phyloP scores from a whole-genome alignment of 2,888 invertebrate genomes.

The Eupithecia subfuscata region DNA sequence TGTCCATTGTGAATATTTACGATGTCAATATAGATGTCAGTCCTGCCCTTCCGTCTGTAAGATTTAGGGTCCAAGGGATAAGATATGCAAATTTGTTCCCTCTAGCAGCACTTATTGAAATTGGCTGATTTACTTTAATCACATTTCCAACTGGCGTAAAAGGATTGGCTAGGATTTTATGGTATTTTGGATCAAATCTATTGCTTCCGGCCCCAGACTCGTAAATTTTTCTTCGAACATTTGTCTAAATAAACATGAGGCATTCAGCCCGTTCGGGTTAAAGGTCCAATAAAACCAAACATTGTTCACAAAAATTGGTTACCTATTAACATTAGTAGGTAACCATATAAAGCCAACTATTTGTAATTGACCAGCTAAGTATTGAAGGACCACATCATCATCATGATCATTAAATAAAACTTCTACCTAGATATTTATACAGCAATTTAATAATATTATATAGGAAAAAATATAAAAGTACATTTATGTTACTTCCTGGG shows the following conservation, averaged over 20 bases:
- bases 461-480: background rate
- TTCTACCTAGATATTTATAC: background rate
- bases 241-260: background rate
- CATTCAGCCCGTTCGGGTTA: background rate
- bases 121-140: slow-evolving; percentile 81
- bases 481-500: background rate
- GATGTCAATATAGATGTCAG: slow-evolving; percentile 70
- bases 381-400: background rate
- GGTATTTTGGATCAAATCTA: slow-evolving; percentile 46
- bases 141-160: slow-evolving; percentile 68
- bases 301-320: no score
- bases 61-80: slow-evolving; percentile 70
- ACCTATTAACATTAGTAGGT: no score
- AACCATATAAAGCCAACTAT: no score
- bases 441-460: background rate
- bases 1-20: slow-evolving; percentile 69
- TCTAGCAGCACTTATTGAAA: slow-evolving; percentile 79
- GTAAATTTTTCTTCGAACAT: slow-evolving; percentile 26
- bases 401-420: background rate
- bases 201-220: slow-evolving; percentile 38
- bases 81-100: slow-evolving; percentile 77
- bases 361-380: no score
- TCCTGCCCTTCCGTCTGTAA: slow-evolving; percentile 52
- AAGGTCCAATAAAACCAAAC: background rate
- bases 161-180: slow-evolving; percentile 65